These are phyloP conservation scores for Hippasteria phrygiana DNA, from an alignment of 53 echinoderm and acorn worm genomes.

Conservation along the genomic window DNA sequence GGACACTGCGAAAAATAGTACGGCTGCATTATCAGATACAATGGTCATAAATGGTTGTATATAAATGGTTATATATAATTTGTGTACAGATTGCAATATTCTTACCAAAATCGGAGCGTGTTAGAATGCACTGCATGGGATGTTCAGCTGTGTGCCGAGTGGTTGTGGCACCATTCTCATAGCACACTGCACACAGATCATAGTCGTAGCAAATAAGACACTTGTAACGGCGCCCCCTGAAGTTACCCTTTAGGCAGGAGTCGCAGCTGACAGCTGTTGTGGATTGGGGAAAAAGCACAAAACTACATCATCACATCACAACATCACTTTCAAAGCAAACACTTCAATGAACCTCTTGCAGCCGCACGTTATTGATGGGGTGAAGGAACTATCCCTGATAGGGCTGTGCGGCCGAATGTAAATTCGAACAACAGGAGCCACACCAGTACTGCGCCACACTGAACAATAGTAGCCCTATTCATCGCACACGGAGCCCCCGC, in stretches of 20 bases:
- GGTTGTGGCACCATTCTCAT: constrained; percentile 98
- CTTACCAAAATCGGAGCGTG: constrained; percentile 99
- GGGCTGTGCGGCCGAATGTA: too few relatives aligned
- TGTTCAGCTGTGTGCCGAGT: constrained; percentile 98
- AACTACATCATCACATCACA: not conserved
- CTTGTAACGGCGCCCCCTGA: constrained; percentile 98
- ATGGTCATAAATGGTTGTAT: not conserved
- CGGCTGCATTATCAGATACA: too few relatives aligned
- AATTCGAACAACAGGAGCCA: too few relatives aligned
- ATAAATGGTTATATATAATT: not conserved
- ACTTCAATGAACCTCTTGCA: too few relatives aligned
- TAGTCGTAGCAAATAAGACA: constrained; percentile 99
- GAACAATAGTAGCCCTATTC: too few relatives aligned
- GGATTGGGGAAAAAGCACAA: too few relatives aligned
- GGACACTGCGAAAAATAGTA: too few relatives aligned
- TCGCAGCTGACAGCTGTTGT: constrained; percentile 96
- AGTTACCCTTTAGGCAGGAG: constrained; percentile 98
- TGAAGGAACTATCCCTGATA: too few relatives aligned
- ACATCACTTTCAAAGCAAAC: too few relatives aligned
- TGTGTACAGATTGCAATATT: not conserved
- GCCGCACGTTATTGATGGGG: too few relatives aligned
- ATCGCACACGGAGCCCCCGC: too few relatives aligned
- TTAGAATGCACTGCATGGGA: constrained; percentile 99
- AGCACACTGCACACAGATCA: constrained; percentile 96
- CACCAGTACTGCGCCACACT: too few relatives aligned